phyloP scores from a whole-genome alignment of 2,113 vertebrate species.

The Cricetomys ansorgei region DNA sequence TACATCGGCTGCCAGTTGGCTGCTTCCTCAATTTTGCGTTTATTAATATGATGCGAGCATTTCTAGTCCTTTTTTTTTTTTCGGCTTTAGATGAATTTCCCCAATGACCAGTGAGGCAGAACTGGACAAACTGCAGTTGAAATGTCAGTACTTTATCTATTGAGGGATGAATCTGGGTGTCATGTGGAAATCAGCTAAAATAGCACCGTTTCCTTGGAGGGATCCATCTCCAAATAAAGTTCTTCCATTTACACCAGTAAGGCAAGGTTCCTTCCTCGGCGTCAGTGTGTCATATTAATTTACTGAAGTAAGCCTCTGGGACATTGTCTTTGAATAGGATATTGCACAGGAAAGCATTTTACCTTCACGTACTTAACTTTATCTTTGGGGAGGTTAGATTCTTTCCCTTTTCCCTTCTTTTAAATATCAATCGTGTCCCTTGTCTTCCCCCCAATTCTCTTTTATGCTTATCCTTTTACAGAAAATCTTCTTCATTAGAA shows the following conservation, averaged over 20 bases:
- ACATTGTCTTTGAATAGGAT: conserved; percentile 81
- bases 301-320: conserved; percentile 84
- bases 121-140: conserved; percentile 82
- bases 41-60: conserved; percentile 90
- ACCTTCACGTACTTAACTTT: conserved; percentile 83
- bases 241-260: conserved; percentile 82
- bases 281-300: conserved; percentile 83
- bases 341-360: conserved; percentile 81
- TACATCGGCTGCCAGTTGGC: conserved; percentile 90
- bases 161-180: conserved; percentile 79
- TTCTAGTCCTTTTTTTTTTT: conserved; percentile 86
- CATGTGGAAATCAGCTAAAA: conserved; percentile 82
- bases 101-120: conserved; percentile 85
- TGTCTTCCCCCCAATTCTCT: conserved; percentile 47
- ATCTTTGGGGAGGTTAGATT: conserved; percentile 81
- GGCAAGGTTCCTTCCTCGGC: conserved; percentile 76
- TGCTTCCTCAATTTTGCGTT: conserved; percentile 86
- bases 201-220: conserved; percentile 81
- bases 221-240: conserved; percentile 81
- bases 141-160: conserved; percentile 79
- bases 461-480: conserved; percentile 32
- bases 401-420: conserved; percentile 27
- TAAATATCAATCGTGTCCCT: conserved; percentile 54
- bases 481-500: conserved; percentile 67
- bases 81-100: conserved; percentile 87